Evolutionary conservation across 2,113 vertebrate species (phyloP).

Genomic region (Pandion haliaetus): DNA sequence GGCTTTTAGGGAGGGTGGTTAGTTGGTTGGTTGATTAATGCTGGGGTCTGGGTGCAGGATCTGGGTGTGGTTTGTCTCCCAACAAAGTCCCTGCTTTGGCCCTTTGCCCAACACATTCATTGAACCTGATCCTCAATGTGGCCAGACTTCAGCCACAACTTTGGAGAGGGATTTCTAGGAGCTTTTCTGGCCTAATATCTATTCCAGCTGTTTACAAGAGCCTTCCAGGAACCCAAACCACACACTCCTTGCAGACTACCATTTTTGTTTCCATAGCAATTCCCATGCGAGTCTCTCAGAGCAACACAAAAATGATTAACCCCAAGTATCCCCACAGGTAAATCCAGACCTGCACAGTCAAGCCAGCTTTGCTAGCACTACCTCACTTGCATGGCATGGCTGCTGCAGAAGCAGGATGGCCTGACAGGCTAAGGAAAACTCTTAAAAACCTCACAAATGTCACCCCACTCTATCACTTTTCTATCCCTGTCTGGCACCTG

Average conservation of each 20-base stretch:
- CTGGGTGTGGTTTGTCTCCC: neutral
- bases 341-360: neutral
- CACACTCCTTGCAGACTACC: neutral
- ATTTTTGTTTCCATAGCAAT: neutral
- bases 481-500: neutral
- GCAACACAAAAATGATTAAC: neutral
- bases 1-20: neutral
- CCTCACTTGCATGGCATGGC: neutral
- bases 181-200: neutral
- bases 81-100: neutral
- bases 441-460: neutral
- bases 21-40: neutral
- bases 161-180: neutral
- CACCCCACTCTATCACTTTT: neutral
- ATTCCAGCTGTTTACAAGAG: neutral
- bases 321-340: neutral
- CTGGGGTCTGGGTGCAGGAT: neutral
- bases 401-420: neutral
- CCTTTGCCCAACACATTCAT: neutral
- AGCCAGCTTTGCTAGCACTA: neutral
- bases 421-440: neutral
- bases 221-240: neutral
- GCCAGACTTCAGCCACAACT: neutral
- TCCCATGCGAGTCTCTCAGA: fast-evolving
- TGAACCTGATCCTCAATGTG: fast-evolving